A percentile compares a stretch with the other conserved stretches of the same genome.
Evolutionary conservation across 2,888 invertebrate species (phyloP).

Genomic region (Diadromus collaris): DNA sequence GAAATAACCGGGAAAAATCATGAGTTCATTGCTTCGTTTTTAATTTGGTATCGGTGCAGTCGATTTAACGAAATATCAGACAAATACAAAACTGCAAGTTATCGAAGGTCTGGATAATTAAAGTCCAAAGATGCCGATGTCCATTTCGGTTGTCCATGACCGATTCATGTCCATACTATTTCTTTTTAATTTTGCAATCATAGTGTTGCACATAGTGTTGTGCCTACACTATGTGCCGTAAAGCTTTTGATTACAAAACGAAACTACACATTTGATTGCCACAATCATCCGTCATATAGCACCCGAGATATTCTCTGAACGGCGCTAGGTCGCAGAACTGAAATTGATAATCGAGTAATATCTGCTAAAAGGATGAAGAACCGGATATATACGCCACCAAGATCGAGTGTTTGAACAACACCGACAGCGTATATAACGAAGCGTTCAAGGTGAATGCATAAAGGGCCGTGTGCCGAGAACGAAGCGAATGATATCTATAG

Average conservation of each 20-base stretch:
- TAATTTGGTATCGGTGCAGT: not conserved
- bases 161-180: too few relatives aligned
- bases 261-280: too few relatives aligned
- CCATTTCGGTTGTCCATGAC: too few relatives aligned
- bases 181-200: too few relatives aligned
- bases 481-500: constrained; percentile 51
- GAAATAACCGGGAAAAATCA: not conserved
- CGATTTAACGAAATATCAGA: not conserved
- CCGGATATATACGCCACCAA: not conserved
- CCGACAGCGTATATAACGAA: constrained; percentile 28
- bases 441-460: constrained; percentile 36
- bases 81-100: not conserved
- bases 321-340: not conserved
- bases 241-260: too few relatives aligned
- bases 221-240: too few relatives aligned
- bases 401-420: constrained; percentile 14
- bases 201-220: too few relatives aligned
- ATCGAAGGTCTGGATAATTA: too few relatives aligned
- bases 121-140: too few relatives aligned
- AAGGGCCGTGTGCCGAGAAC: constrained; percentile 14
- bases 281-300: too few relatives aligned
- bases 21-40: not conserved
- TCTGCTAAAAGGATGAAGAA: not conserved
- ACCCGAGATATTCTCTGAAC: not conserved
- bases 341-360: not conserved